Percentiles rank a stretch among this genome's conserved stretches.
Conservation (phyloP, 92 coral and sea anemone genomes). For the Meandrina meandrites region DNA sequence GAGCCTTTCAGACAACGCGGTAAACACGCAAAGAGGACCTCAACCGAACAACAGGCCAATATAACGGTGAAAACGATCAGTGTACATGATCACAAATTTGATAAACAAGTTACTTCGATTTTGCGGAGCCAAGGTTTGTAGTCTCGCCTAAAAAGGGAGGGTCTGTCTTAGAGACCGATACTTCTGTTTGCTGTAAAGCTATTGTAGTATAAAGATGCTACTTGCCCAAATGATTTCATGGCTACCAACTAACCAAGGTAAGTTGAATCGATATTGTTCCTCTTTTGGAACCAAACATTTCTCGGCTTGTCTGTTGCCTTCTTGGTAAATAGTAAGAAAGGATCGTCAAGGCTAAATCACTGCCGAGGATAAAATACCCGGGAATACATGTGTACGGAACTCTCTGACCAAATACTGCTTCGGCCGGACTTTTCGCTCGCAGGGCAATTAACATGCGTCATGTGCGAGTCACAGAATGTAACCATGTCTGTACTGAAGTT, state of each 20-base stretch:
- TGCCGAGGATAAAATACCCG: background rate
- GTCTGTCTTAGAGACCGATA: background rate
- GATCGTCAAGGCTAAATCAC: background rate
- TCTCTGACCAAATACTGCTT: background rate
- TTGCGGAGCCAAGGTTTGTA: background rate
- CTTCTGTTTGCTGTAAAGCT: background rate
- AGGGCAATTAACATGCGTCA: background rate
- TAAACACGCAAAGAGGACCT: background rate
- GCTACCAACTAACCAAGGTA: background rate
- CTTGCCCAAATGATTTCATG: background rate
- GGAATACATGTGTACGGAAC: background rate
- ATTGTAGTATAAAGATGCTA: background rate
- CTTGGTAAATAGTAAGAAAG: background rate
- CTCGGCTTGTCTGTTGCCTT: background rate
- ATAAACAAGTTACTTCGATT: background rate
- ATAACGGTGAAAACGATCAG: background rate
- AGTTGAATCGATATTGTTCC: background rate
- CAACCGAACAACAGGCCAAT: background rate
- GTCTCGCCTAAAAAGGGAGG: background rate
- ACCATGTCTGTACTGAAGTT: background rate
- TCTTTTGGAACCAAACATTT: background rate
- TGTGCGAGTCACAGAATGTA: background rate
- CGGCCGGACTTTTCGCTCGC: background rate
- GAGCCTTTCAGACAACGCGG: conserved; percentile 9
- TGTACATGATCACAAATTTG: background rate